Base-by-base conservation (phyloP, 2,888 invertebrate species). In the Philopedon plagiatum region DNA sequence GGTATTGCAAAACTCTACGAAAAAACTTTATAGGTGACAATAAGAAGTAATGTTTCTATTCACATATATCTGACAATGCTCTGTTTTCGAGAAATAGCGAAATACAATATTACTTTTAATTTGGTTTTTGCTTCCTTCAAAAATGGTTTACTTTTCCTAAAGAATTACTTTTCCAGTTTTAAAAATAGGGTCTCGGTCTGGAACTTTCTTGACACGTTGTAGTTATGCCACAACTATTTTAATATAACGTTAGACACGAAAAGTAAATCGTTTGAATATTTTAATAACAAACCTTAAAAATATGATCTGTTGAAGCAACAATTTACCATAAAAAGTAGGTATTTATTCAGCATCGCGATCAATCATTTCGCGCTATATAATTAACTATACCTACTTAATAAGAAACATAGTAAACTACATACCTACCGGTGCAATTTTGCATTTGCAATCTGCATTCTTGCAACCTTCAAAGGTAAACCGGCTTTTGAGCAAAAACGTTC, bases 401-500 rank as follows among this genome's bases (percentile, higher is more conserved):
- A 49, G 32, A 51, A 51, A 49, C 49, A 49, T 32, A 46, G 49
- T 54, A 63, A 51, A 54, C 64, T 64, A 64, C 64, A 64, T 64
- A 64, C 63, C 63, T 2, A 18, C 11, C 13, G 54, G 19, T 63
- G 44, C 61, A 46, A 44, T 61, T 62, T 62, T 62, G 41, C 71
- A 39, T 65, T 56, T 19, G 66, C 19, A 56, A 49, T 62, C 57
- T 62, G 34, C 62, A 66, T 71, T 67, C 57, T 26, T 41, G 41
- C 69, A 69, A 64, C 69, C 69, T 69, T 73, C 68, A 69, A 72
- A 72, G 72, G 72, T 63, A 23, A 72, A 73, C 73, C 54, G 60
- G 68, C 73, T 34, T 11, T 29, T 5, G 60, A 7, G 49, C 49
- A 60, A 51, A 58, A 67, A 32, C 26, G 19, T 39, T 60, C 13